These are phyloP conservation scores for Rhinella marina DNA, from an alignment of 2,797 vertebrate species.

Conservation along the genomic window DNA sequence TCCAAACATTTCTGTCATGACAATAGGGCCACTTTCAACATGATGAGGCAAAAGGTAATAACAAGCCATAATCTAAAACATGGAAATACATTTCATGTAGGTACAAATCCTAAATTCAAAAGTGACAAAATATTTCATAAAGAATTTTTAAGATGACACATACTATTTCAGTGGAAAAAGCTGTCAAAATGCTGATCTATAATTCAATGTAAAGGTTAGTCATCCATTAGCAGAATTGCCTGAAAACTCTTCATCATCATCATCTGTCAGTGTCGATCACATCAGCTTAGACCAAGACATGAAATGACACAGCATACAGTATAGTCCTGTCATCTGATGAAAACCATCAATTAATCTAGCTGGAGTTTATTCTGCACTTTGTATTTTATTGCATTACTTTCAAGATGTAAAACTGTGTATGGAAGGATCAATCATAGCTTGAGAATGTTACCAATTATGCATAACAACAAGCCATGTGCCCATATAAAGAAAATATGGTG, in stretches of 20 bases:
- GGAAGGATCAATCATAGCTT: too few species aligned
- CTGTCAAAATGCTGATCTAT: neutral
- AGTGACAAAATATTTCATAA: constrained; percentile 28
- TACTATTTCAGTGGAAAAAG: neutral
- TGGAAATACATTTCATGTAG: constrained; percentile 16
- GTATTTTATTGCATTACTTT: neutral
- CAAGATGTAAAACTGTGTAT: neutral
- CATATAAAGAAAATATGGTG: too few species aligned
- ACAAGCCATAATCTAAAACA: neutral
- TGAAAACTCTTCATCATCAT: constrained; percentile 2
- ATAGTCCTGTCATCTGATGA: neutral
- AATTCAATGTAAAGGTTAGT: constrained; percentile 19
- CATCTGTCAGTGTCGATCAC: constrained; percentile 13
- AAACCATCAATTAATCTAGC: neutral
- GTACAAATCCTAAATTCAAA: constrained; percentile 33
- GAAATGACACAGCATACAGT: neutral
- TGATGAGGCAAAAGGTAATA: constrained; percentile 1
- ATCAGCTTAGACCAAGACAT: neutral
- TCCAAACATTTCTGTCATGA: constrained; percentile 8
- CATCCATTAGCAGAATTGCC: constrained; percentile 18
- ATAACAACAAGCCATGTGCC: too few species aligned
- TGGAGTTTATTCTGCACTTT: neutral
- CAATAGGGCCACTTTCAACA: neutral
- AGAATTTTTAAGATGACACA: neutral
- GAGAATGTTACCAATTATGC: too few species aligned